A percentile compares a stretch with the other conserved stretches of the same genome.
Evolutionary conservation across 2,888 invertebrate species (phyloP).

Genomic region (Fragum fragum): DNA sequence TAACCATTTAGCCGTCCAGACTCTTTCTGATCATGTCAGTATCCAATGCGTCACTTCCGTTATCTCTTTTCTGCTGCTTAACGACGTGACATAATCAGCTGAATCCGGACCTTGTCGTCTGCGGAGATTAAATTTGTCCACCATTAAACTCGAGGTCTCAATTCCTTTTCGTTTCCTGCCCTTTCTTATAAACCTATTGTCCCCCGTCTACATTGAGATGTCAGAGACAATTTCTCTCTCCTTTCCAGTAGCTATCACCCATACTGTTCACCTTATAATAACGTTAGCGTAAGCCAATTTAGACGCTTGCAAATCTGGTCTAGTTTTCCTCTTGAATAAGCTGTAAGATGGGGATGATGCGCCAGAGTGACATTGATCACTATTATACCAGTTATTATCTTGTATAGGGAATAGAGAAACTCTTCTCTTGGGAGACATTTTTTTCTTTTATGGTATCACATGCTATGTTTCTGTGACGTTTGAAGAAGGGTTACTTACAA

Average conservation of each 20-base stretch:
- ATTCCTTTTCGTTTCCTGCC: slow-evolving; percentile 52
- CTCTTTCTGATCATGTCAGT: too few relatives aligned
- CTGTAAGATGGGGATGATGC: slow-evolving; percentile 58
- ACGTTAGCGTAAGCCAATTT: slow-evolving; percentile 70
- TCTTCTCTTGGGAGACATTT: neutral
- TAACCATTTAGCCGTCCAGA: too few relatives aligned
- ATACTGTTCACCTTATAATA: slow-evolving; percentile 64
- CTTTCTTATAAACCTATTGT: slow-evolving; percentile 52
- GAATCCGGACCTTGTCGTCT: slow-evolving; percentile 24
- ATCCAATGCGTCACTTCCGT: neutral
- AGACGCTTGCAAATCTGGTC: slow-evolving; percentile 60
- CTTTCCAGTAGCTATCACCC: slow-evolving; percentile 45
- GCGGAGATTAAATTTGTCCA: slow-evolving; percentile 52
- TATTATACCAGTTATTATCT: slow-evolving; percentile 67
- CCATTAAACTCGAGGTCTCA: slow-evolving; percentile 40
- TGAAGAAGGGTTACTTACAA: too few relatives aligned
- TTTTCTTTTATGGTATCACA: too few relatives aligned
- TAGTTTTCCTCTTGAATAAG: slow-evolving; percentile 67
- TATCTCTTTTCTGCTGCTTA: slow-evolving; percentile 5
- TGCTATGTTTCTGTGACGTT: too few relatives aligned
- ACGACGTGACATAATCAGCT: slow-evolving; percentile 12
- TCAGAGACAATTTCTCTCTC: slow-evolving; percentile 62
- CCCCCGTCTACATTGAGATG: slow-evolving; percentile 58
- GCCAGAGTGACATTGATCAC: slow-evolving; percentile 68
- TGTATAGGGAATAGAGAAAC: slow-evolving; percentile 64